A percentile compares a stretch with the other conserved stretches of the same genome.
Conservation (phyloP, 2,113 vertebrate genomes). For the Ceratotherium simum region DNA sequence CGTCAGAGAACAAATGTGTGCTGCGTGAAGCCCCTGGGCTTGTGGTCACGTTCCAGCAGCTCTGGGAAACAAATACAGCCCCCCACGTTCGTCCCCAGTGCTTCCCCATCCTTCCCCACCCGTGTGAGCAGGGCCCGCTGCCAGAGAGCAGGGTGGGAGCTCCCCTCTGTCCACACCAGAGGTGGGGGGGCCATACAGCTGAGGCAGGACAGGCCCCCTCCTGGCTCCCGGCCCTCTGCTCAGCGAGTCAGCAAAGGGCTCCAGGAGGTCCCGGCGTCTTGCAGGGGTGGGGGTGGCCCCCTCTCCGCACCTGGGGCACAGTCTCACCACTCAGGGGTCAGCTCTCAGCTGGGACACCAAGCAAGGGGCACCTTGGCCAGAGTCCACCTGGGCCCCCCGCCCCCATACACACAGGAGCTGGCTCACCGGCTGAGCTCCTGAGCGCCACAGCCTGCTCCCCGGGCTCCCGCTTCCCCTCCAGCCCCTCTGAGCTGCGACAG, state of each 20-base stretch:
- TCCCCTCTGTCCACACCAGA: not conserved
- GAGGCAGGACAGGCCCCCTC: too few species aligned
- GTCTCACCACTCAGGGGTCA: not conserved
- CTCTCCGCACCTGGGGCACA: not conserved
- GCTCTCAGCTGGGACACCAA: not conserved
- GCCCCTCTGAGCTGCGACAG: not conserved
- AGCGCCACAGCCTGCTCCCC: not conserved
- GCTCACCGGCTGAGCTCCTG: not conserved
- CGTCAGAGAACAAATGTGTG: fast-evolving
- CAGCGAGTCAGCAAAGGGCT: not conserved
- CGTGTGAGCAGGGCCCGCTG: not conserved
- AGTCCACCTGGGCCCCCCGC: not conserved
- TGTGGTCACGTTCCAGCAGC: not conserved
- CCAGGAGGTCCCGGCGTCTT: not conserved
- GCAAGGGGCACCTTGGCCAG: not conserved
- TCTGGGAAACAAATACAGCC: not conserved
- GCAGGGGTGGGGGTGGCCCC: not conserved
- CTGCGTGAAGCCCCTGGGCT: not conserved
- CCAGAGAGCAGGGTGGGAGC: fast-evolving
- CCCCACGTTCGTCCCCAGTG: fast-evolving
- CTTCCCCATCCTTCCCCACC: not conserved
- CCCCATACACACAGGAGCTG: not conserved
- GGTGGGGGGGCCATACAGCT: not conserved
- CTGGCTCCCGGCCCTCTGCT: not conserved
- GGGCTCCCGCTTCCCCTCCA: not conserved